These are phyloP conservation scores for Brassicogethes aeneus DNA, from an alignment of 2,888 invertebrate genomes.

Conservation along the genomic window DNA sequence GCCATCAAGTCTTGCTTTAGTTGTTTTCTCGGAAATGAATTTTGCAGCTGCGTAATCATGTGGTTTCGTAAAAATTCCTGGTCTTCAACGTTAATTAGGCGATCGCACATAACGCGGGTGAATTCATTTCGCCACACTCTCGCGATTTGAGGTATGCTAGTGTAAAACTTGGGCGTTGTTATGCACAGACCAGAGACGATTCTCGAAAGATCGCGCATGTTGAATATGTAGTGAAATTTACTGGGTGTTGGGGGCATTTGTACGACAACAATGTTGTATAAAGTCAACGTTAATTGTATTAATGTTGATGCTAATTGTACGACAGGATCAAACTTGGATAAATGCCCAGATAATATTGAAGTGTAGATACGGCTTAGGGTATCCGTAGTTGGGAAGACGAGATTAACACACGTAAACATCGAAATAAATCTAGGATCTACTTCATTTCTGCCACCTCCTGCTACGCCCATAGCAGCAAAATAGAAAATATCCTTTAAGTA, in stretches of 20 bases:
- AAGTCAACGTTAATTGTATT: constrained; percentile 68
- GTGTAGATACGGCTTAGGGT: constrained; percentile 75
- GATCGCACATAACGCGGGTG: constrained; percentile 76
- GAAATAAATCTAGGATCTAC: constrained; percentile 88
- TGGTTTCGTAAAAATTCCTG: constrained; percentile 52
- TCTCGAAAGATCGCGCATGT: constrained; percentile 81
- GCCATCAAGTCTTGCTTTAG: constrained; percentile 39
- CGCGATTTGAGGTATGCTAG: constrained; percentile 59
- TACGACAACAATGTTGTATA: constrained; percentile 70
- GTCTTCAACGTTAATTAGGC: constrained; percentile 65
- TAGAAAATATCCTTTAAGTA: constrained; percentile 74
- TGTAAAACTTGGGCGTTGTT: constrained; percentile 63
- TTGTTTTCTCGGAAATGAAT: constrained; percentile 45
- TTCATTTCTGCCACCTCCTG: constrained; percentile 83
- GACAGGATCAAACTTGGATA: constrained; percentile 57
- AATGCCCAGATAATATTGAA: constrained; percentile 73
- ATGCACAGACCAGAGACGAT: constrained; percentile 69
- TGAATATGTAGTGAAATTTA: constrained; percentile 93
- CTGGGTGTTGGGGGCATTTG: constrained; percentile 85
- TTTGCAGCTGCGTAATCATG: constrained; percentile 51
- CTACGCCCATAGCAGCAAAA: constrained; percentile 77
- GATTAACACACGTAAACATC: constrained; percentile 80
- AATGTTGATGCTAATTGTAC: constrained; percentile 59
- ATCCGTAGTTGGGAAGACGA: constrained; percentile 70
- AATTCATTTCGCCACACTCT: constrained; percentile 91